Conservation (phyloP, 2,113 vertebrate species). For the Phaethon lepturus region DNA sequence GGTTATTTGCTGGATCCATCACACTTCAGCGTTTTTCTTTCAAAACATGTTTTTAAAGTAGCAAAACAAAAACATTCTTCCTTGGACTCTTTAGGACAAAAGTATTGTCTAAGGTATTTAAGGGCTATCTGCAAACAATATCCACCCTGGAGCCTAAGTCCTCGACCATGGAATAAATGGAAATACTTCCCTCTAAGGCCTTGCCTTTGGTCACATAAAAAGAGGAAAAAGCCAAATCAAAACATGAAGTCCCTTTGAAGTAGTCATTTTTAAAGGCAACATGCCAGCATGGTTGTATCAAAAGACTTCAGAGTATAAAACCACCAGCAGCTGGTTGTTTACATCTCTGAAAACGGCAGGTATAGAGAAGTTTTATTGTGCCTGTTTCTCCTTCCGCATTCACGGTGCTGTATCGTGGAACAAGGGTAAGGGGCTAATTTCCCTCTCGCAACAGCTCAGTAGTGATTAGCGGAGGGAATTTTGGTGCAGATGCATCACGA, state of each 20-base stretch:
- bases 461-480: neutral
- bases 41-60: constrained; percentile 11
- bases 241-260: constrained; percentile 16
- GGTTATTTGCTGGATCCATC: neutral
- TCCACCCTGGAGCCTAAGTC: neutral
- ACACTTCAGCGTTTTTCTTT: neutral
- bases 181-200: neutral
- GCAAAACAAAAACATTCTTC: neutral
- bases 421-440: neutral
- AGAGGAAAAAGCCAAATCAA: neutral
- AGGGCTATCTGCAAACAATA: neutral
- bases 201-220: neutral
- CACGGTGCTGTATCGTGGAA: neutral
- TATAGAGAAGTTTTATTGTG: neutral
- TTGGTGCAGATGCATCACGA: rapidly evolving
- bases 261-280: neutral
- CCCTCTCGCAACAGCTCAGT: neutral
- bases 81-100: neutral
- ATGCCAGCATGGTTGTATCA: neutral
- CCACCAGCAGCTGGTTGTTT: neutral
- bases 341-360: neutral
- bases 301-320: neutral
- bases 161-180: neutral
- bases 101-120: neutral
- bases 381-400: neutral